These are phyloP conservation scores for Machimus atricapillus DNA, from an alignment of 2,888 invertebrate genomes.

Conservation along the genomic window DNA sequence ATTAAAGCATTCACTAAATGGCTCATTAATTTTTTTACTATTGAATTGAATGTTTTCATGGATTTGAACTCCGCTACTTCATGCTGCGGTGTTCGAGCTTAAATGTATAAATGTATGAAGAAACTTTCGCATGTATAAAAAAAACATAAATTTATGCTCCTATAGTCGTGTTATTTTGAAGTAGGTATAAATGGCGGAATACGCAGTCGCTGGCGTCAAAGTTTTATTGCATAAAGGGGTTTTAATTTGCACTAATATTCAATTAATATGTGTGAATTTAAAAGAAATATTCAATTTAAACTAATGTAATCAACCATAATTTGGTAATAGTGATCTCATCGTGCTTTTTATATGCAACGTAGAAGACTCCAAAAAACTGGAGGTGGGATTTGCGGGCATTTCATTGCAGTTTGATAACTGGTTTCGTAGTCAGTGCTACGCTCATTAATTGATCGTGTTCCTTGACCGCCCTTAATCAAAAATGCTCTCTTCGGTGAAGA, in stretches of 20 bases:
- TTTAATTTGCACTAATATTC: background rate
- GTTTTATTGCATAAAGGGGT: background rate
- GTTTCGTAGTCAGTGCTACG: background rate
- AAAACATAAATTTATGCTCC: background rate
- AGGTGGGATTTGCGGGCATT: background rate
- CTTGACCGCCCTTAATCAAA: background rate
- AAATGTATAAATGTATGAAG: too few species aligned
- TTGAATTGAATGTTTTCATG: background rate
- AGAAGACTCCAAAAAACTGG: background rate
- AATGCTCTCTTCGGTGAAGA: background rate
- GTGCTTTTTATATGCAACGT: background rate
- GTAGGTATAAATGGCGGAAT: background rate
- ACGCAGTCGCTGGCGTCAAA: background rate
- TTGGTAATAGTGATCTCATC: background rate
- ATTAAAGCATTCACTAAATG: background rate
- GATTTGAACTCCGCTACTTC: background rate
- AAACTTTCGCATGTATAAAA: background rate
- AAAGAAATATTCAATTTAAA: background rate
- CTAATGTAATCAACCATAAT: background rate
- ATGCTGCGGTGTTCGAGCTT: background rate
- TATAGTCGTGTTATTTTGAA: background rate
- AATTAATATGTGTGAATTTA: background rate
- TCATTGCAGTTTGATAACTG: background rate
- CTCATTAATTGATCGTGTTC: background rate
- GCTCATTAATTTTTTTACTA: background rate